Base-by-base conservation (phyloP, 2,113 vertebrate genomes). In the Strigops habroptila region DNA sequence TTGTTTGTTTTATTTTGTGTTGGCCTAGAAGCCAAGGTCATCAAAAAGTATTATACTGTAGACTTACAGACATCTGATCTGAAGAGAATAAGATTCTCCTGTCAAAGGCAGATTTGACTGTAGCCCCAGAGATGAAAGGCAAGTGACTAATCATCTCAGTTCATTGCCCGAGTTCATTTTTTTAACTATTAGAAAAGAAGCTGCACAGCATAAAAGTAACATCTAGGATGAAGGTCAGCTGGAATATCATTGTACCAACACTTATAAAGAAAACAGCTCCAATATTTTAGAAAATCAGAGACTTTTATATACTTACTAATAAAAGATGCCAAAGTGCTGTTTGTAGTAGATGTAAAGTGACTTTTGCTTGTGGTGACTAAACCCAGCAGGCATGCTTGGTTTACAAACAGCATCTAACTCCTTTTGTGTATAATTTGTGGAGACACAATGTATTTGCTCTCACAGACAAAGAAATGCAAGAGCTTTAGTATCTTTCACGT, bases 361-460 rank as follows among this genome's bases (percentile, higher is more conserved):
- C 59, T 95, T 96, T 91, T 96, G 18, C 95, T 95, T 95, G 62
- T 90, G 53, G 68, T 97, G 83, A 97, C 97, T 95, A 97, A 98
- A 95, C 53, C 70, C 88, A 96, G 52, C 51, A 97, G 82, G 60
- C 53, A 30, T 90, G 86, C 60, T 96, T 96, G 75, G 91, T 97
- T 95, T 94, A 82, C 81, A 96, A 93, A 96, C n/a, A 78, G 4
- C 82, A 88, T 78, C 81, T 55, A 60, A n/a, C 22, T 75, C 64
- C 62, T 92, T 86, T 65, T 84, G 23, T 91, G 27, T 95, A 31
- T 52, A 90, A 83, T 91, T 93, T 39, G 0, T 43, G 64, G 43
- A 84, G 68, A 94, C 48, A 71, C 65, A 96, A 91, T 88, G 51
- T 33, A 93, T 71, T 94, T 95, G 27, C 59, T 89, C 19, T 74